phyloP scores from a whole-genome alignment of 2,888 invertebrate genomes.

The Hirtodrosophila duncani region DNA sequence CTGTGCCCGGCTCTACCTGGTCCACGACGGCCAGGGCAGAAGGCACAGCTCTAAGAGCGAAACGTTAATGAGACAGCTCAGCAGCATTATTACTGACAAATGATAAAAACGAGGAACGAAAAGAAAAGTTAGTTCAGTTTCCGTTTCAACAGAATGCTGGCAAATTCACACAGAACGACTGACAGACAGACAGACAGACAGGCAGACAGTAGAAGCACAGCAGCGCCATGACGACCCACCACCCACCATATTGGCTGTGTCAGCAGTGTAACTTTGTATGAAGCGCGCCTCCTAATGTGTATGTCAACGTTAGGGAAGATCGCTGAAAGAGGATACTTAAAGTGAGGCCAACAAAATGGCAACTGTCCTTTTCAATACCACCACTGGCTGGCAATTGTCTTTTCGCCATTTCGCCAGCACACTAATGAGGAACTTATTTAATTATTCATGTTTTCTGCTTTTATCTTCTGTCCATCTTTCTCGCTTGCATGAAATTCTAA shows the following conservation, averaged over 20 bases:
- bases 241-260: too few species aligned
- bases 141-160: constrained; percentile 48
- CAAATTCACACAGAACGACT: constrained; percentile 48
- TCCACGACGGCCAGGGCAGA: neutral
- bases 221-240: too few species aligned
- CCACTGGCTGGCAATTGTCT: constrained; percentile 7
- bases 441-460: constrained; percentile 55
- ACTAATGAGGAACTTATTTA: constrained; percentile 61
- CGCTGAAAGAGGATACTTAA: constrained; percentile 7
- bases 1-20: too few species aligned
- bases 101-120: constrained; percentile 18
- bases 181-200: constrained; percentile 11
- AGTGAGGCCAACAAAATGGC: constrained; percentile 4
- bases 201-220: neutral
- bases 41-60: constrained; percentile 27
- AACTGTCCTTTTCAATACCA: constrained; percentile 2
- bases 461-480: constrained; percentile 1
- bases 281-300: constrained; percentile 43
- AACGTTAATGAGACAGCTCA: constrained; percentile 58
- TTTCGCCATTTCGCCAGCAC: constrained; percentile 10
- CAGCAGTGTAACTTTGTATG: constrained; percentile 1
- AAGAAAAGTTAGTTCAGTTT: constrained; percentile 21
- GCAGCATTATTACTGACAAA: constrained; percentile 67
- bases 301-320: constrained; percentile 58
- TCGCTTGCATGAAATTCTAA: constrained; percentile 45